Base-by-base conservation (phyloP, 2,113 vertebrate species). In the Cebus imitator region DNA sequence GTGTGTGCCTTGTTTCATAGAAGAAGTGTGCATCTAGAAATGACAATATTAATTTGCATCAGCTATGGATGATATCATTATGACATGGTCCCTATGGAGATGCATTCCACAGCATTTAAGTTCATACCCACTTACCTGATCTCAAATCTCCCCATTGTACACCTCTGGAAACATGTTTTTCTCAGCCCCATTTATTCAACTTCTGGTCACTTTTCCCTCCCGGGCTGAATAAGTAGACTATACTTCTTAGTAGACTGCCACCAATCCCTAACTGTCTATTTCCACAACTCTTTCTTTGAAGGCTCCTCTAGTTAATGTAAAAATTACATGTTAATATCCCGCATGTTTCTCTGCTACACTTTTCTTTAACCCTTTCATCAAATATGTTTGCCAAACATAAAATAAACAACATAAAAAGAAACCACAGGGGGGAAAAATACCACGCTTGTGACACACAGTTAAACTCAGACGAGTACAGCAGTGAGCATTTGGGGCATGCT, bases 321-420 rank as follows among this genome's bases (percentile, higher is more conserved):
- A 90, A 94, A 55, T 70, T 70, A 3, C 30, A 87, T 79, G 91
- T 80, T 91, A 89, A 89, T 94, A 58, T 2, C 45, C 32, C 79
- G 18, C 7, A 68, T 61, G 11, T 30, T 97, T 79, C 43, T 95
- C 78, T 58, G 25, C 75, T 92, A 94, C 37, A n/a, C 79, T 92
- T 87, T 87, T 84, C 93, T 87, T 76, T 79, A 90, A 58, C 16
- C 16, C 48, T 75, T 40, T 84, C 61, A 84, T 75, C 72, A 84
- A 73, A 64, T 92, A 55, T 90, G 43, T 89, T 90, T 93, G 90
- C 45, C 79, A 93, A 64, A 64, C 45, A 87, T 50, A 86, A 95
- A 91, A 57, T 75, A 86, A 89, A 86, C 32, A 72, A 75, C 35
- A 82, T 8, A 43, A 68, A 94, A 57, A 68, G 87, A 95, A 87